Conservation (phyloP, 2,797 vertebrate genomes). For the Spinibarbus caldwelli region DNA sequence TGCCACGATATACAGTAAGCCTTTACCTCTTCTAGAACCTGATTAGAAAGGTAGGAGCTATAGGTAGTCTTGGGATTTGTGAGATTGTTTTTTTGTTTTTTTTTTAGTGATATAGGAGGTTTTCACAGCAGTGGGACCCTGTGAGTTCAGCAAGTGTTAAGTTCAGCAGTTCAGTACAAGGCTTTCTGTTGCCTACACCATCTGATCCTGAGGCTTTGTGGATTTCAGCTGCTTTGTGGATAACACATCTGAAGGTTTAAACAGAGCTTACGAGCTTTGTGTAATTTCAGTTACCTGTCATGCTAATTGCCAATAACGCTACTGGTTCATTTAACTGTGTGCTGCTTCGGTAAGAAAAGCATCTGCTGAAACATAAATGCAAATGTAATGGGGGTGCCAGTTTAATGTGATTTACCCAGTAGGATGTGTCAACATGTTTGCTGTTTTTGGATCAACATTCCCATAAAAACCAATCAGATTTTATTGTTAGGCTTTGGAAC, state of each 20-base stretch:
- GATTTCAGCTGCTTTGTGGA: slow-evolving; percentile 28
- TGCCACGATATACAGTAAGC: slow-evolving; percentile 3
- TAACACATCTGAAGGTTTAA: slow-evolving; percentile 16
- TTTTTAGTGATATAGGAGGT: background rate
- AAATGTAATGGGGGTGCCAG: background rate
- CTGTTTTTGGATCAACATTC: background rate
- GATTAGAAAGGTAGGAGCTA: background rate
- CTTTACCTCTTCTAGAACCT: background rate
- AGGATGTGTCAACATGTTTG: background rate
- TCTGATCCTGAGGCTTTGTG: slow-evolving; percentile 32
- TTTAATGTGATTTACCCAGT: slow-evolving; percentile 14
- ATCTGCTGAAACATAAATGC: slow-evolving; percentile 14
- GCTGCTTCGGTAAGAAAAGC: background rate
- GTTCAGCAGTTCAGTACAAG: slow-evolving; percentile 8
- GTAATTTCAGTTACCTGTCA: slow-evolving; percentile 9
- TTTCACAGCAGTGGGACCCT: slow-evolving; percentile 7
- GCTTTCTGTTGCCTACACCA: slow-evolving; percentile 11
- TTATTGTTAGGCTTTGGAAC: background rate
- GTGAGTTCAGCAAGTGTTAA: background rate
- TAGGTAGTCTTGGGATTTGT: slow-evolving; percentile 1
- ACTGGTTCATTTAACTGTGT: background rate
- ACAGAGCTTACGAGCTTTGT: slow-evolving; percentile 2
- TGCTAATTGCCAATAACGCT: background rate
- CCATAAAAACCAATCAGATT: background rate
- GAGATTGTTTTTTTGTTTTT: background rate